Base-by-base conservation (phyloP, 2,888 invertebrate species). In the Sarcophaga carnaria region DNA sequence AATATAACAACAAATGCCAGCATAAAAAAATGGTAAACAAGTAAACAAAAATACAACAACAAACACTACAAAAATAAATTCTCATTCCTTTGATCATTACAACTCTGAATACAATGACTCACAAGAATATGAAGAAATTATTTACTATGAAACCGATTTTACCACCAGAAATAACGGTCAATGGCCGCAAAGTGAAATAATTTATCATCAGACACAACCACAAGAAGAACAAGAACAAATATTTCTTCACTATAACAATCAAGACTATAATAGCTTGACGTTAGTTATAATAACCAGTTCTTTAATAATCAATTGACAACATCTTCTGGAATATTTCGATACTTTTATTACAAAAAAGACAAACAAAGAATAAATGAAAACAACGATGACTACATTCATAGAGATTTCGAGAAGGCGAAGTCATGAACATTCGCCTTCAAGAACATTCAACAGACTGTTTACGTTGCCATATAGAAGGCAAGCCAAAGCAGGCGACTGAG, bases 71-170 rank as follows among this genome's bases (percentile, higher is more conserved):
- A 20, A 1, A 20, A 20, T 3, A 4, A n/a, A 54, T 20, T n/a
- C 47, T 86, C 84, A 85, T 74, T 47, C 77, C 8, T 37, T 37
- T 81, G 11, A 88, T 88, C 54, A 83, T 87, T 72, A 90, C 88
- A 91, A 92, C 59, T 80, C 89, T 0, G 92, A 92, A 60, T 90
- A 90, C 79, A 91, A 91, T 76, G 91, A 92, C 76, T 90, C 90
- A 2, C 90, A 90, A 67, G 92, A 92, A 79, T 90, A 91, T 75
- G 93, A 92, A 78, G 93, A 93, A 88, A 91, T 92, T 82, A 92
- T 93, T 60, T 93, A 93, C 88, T 93, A 93, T 69, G 93, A 93
- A 89, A 37, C 8, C 37, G 91, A 92, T 83, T 77, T 93, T 6
- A 89, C 90, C 54, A 92, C 90, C 37, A 37, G 37, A 14, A 90